These are phyloP conservation scores for Acropora yongei DNA, from an alignment of 64 coral and sea anemone species.

Conservation along the genomic window DNA sequence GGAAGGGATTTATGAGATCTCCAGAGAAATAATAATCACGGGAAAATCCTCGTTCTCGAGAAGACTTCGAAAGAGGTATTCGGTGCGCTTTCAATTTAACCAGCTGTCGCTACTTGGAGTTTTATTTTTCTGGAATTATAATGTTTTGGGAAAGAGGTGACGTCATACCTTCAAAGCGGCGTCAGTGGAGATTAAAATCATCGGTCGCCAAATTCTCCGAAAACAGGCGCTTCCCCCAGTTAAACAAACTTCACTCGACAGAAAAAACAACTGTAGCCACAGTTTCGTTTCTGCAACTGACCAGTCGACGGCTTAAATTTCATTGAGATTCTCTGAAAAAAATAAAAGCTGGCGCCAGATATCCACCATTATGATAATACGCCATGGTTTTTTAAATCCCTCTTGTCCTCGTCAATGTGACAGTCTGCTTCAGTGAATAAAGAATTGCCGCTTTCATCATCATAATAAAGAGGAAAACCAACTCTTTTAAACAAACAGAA, in stretches of 20 bases:
- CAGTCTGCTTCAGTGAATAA: too few relatives aligned
- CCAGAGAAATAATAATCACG: neutral
- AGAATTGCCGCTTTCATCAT: too few relatives aligned
- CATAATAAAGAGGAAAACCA: too few relatives aligned
- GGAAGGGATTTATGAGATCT: neutral
- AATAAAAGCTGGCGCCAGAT: neutral
- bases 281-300: neutral
- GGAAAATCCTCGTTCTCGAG: conserved; percentile 31
- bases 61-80: conserved; percentile 35
- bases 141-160: conserved; percentile 11
- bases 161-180: conserved; percentile 4
- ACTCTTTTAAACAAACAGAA: too few relatives aligned
- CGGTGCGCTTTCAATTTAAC: conserved; percentile 47
- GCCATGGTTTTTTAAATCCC: neutral
- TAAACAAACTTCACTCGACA: too few relatives aligned
- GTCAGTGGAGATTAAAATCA: too few relatives aligned
- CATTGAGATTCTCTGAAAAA: neutral
- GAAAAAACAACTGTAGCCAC: too few relatives aligned
- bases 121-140: conserved; percentile 5
- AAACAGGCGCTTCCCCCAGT: neutral
- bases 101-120: conserved; percentile 32
- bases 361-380: conserved; percentile 39
- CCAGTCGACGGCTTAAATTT: neutral
- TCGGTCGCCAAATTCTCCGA: too few relatives aligned
- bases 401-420: neutral